These are phyloP conservation scores for Pachycephala philippinensis DNA, from an alignment of 2,113 vertebrate genomes.

Conservation along the genomic window DNA sequence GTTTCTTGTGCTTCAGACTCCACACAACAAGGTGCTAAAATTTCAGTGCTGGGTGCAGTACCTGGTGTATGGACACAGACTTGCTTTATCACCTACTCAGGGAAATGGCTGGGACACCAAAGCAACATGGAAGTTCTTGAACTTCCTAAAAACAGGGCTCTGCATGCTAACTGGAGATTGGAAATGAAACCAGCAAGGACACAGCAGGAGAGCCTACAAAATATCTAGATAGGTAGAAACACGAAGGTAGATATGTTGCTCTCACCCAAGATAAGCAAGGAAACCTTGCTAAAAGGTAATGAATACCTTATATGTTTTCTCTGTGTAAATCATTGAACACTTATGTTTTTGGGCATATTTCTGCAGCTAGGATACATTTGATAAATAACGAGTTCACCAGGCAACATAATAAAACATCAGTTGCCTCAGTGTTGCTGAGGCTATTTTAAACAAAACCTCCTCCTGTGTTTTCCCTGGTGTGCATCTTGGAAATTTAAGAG, in stretches of 20 bases:
- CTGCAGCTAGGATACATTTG: background rate
- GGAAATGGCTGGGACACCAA: background rate
- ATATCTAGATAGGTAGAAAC: background rate
- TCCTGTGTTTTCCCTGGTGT: background rate
- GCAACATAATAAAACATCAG: background rate
- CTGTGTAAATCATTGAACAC: background rate
- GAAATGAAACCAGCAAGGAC: slow-evolving; percentile 19
- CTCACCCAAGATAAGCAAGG: background rate
- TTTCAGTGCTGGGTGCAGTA: background rate
- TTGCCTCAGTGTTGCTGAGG: background rate
- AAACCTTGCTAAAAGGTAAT: background rate
- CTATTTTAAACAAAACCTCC: background rate
- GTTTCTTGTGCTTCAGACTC: background rate
- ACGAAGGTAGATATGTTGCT: background rate
- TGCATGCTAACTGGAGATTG: background rate
- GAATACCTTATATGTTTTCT: background rate
- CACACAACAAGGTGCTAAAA: background rate
- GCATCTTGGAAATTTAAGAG: background rate
- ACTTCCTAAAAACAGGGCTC: background rate
- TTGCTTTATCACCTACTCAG: background rate
- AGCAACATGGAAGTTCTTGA: background rate
- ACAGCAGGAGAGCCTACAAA: background rate
- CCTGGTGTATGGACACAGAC: background rate
- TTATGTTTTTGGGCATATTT: background rate
- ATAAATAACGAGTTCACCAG: background rate